Evolutionary conservation across 2,797 vertebrate species (phyloP), one percentile per base, ranked within the genome.

Genomic region (Smutsia gigantea): DNA sequence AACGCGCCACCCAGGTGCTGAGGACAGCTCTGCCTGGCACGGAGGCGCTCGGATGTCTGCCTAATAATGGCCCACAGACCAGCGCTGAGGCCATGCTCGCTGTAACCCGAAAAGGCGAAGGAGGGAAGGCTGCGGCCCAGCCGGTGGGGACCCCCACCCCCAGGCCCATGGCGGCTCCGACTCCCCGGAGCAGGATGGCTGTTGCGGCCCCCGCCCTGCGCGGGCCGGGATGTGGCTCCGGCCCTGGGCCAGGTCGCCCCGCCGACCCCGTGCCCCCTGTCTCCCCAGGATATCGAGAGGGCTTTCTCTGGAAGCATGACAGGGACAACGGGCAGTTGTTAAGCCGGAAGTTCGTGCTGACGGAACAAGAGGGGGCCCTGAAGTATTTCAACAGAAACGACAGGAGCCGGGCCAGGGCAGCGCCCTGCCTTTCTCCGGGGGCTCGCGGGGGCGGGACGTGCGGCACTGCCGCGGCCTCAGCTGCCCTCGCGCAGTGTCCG

Each of bases 371-470:
- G 98, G 99, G 99, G 1, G 99, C 99, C 0, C 98, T 99, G 87
- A 99, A 99, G 96, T 99, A 99, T 97, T 99, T 99, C 99, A 99
- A 99, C 99, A 99, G 99, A 96, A 99, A 99, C 2, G 99, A 99
- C 0, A 99, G 99, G 98, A 99, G 99, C 79, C 7, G 8, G 7
- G 42, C 14, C 2, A 39, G 57, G 86, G 25, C 25, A 11, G 27
- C 6, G 1, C 23, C 72, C 61, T 46, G 12, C 49, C 37, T n/a
- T 29, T 5, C 11, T 5, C 9, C 3, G 12, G 3, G 72, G 14
- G 18, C 25, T 42, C 8, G 34, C 3, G 15, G 25, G 1, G 42
- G 53, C 18, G 5, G 21, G 15, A 7, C 39, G 39, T 5, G 39
- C 39, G 39, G 39, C 39, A 5, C 39, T 4, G 39, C 39, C 39